These are phyloP conservation scores for Sylvilagus floridanus DNA, from an alignment of 2,797 vertebrate genomes.

Conservation along the genomic window DNA sequence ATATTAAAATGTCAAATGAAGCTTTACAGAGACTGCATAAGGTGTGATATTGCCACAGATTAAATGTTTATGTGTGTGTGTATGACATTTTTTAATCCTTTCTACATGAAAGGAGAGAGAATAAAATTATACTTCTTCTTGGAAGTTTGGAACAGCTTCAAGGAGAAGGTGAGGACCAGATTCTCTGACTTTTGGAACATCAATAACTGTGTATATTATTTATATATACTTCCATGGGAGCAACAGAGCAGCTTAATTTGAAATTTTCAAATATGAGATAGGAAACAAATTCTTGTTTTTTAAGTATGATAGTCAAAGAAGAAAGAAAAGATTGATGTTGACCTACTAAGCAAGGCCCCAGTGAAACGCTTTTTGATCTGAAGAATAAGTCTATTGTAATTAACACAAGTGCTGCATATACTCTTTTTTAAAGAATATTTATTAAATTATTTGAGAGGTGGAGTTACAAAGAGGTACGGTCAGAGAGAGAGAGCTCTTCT, in stretches of 20 bases:
- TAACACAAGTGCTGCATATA: constrained; percentile 68
- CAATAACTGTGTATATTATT: constrained; percentile 10
- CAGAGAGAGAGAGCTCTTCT: too few relatives aligned
- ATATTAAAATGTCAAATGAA: background rate
- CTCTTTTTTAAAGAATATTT: constrained; percentile 2
- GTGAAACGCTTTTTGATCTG: constrained; percentile 72
- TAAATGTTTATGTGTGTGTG: background rate
- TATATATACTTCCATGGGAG: background rate
- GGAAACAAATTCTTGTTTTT: constrained; percentile 27
- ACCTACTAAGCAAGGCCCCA: constrained; percentile 34
- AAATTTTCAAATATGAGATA: constrained; percentile 46
- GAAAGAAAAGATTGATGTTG: constrained; percentile 60
- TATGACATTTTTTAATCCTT: background rate
- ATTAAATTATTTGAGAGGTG: too few relatives aligned
- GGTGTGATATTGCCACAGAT: background rate
- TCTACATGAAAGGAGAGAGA: background rate
- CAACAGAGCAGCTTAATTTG: background rate
- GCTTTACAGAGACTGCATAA: background rate
- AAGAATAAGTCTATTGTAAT: constrained; percentile 34
- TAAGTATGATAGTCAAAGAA: constrained; percentile 68
- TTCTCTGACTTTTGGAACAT: constrained; percentile 18
- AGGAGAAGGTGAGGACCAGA: background rate
- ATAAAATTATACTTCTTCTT: background rate
- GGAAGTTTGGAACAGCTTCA: constrained; percentile 24
- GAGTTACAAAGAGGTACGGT: too few relatives aligned